Evolutionary conservation across 2,113 vertebrate species (phyloP).

Genomic region (Narcine bancroftii): DNA sequence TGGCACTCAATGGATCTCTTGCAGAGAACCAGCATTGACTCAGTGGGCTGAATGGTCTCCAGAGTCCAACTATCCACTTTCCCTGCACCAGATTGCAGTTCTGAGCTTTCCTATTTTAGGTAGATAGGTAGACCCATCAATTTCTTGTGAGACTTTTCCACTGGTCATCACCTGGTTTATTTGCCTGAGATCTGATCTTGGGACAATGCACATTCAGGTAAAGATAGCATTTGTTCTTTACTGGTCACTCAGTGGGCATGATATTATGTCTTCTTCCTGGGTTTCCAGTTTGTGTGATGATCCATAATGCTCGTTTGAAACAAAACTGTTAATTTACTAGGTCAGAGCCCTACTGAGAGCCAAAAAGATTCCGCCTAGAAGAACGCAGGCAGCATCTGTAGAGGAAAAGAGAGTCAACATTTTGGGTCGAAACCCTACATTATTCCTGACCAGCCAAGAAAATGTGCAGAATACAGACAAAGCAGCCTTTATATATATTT

Average conservation of each 20-base stretch:
- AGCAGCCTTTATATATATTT: no score
- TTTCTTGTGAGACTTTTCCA: not conserved
- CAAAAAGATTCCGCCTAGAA: no score
- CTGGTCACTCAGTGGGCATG: not conserved
- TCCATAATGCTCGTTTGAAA: not conserved
- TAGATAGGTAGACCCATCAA: not conserved
- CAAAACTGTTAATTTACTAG: not conserved
- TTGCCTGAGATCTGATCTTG: not conserved
- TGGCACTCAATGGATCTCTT: no score
- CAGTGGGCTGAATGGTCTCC: not conserved
- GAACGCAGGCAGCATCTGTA: no score
- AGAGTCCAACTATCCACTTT: not conserved
- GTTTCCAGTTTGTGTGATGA: not conserved
- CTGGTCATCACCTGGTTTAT: no score
- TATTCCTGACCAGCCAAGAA: no score
- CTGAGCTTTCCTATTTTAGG: not conserved
- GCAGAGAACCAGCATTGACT: no score
- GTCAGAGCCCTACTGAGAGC: not conserved
- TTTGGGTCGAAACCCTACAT: no score
- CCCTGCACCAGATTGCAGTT: no score
- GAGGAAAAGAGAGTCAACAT: no score
- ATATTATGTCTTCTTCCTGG: not conserved
- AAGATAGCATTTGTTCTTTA: not conserved
- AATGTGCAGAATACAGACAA: no score
- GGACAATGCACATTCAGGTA: not conserved